Conservation (phyloP, 1,140 invertebrate species). For the Zaprionus tsacasi region DNA sequence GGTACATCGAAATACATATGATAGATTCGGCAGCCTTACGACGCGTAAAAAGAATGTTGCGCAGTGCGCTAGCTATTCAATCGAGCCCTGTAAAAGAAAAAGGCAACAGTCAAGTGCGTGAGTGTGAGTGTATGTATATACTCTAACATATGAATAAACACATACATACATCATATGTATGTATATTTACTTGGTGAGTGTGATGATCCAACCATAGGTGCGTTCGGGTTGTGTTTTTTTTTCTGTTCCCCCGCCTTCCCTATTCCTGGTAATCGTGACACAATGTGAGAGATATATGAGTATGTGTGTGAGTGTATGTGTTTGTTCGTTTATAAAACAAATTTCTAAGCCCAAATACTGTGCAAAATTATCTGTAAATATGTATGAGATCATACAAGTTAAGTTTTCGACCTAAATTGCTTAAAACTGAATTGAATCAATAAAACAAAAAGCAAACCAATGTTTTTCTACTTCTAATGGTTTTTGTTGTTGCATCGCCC, state of each 20-base stretch:
- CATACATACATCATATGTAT: constrained; percentile 34
- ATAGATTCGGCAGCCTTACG: not conserved
- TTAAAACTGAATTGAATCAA: constrained; percentile 2
- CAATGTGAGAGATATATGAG: constrained; percentile 26
- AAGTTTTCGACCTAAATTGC: not conserved
- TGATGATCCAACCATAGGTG: constrained; percentile 55
- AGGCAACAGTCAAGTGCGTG: constrained; percentile 41
- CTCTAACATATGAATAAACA: constrained; percentile 40
- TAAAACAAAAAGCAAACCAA: constrained; percentile 14
- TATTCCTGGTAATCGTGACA: constrained; percentile 41
- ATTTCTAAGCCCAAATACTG: constrained; percentile 3
- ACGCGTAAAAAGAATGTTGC: constrained; percentile 34
- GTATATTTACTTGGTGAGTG: constrained; percentile 46
- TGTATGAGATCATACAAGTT: not conserved
- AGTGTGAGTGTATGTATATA: constrained; percentile 47
- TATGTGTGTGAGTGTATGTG: constrained; percentile 1
- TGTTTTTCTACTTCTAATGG: constrained; percentile 8
- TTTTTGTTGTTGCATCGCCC: constrained; percentile 19
- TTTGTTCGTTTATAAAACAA: constrained; percentile 15
- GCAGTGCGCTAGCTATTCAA: constrained; percentile 41
- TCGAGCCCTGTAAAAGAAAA: constrained; percentile 44
- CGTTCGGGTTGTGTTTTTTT: constrained; percentile 47
- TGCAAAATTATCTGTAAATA: constrained; percentile 9
- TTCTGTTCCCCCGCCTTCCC: constrained; percentile 7
- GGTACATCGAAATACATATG: constrained; percentile 3